Evolutionary conservation across 30 jellyfish, hydroid and myxozoan genomes (phyloP).

Genomic region (Aurelia aurita): DNA sequence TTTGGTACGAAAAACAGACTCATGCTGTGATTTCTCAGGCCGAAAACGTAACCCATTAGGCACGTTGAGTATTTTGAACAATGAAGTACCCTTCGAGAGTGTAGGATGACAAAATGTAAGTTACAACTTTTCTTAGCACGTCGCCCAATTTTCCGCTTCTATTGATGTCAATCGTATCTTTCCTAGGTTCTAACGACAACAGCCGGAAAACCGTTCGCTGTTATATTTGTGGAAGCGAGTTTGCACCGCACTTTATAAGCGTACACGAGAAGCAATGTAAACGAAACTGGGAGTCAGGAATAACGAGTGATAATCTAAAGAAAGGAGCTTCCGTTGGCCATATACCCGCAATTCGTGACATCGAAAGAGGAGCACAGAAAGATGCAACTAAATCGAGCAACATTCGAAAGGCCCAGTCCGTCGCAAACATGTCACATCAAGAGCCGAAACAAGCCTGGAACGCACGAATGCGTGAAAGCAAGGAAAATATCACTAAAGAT

Average conservation of each 20-base stretch:
- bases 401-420: constrained; percentile 72
- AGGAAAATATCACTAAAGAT: constrained; percentile 33
- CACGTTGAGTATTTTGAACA: too few relatives aligned
- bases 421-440: constrained; percentile 28
- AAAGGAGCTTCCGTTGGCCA: constrained; percentile 57
- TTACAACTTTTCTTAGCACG: too few relatives aligned
- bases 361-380: constrained; percentile 10
- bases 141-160: too few relatives aligned
- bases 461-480: constrained; percentile 61
- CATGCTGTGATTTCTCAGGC: too few relatives aligned
- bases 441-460: constrained; percentile 64
- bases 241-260: constrained; percentile 53
- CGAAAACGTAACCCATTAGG: too few relatives aligned
- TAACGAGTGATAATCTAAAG: constrained; percentile 18
- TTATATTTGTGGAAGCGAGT: constrained; percentile 75
- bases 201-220: constrained; percentile 60
- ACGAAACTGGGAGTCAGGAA: constrained; percentile 76
- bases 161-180: neutral
- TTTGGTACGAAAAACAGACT: too few relatives aligned
- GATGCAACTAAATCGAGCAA: neutral
- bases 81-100: too few relatives aligned
- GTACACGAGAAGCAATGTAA: constrained; percentile 79
- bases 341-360: constrained; percentile 42
- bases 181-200: constrained; percentile 58
- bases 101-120: too few relatives aligned